Percentiles rank a stretch among this genome's conserved stretches.
Evolutionary conservation across 2,888 invertebrate species (phyloP).

Genomic region (Aphidius colemani): DNA sequence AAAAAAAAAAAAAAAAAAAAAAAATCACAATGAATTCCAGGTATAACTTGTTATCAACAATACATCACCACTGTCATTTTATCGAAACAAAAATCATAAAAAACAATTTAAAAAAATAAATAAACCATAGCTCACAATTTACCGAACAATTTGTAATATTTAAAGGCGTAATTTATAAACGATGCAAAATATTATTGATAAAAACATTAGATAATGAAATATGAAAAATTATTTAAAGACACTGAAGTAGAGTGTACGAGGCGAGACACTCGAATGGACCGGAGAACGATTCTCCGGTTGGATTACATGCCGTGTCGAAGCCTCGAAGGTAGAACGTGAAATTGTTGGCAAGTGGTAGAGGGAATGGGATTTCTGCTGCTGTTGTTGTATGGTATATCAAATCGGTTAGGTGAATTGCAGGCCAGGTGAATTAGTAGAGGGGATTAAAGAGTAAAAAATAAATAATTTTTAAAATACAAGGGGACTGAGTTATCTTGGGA

Average conservation of each 20-base stretch:
- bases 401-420: slow-evolving; percentile 2
- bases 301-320: slow-evolving; percentile 25
- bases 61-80: slow-evolving; percentile 1
- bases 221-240: slow-evolving; percentile 17
- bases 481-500: slow-evolving; percentile 23
- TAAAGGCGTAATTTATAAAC: neutral
- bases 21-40: neutral
- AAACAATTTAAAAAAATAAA: too few relatives aligned
- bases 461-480: slow-evolving; percentile 10
- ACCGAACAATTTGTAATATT: too few relatives aligned
- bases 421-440: slow-evolving; percentile 10
- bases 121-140: too few relatives aligned
- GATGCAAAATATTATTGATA: slow-evolving; percentile 5
- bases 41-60: slow-evolving; percentile 4
- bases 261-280: slow-evolving; percentile 41
- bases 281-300: slow-evolving; percentile 32
- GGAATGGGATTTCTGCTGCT: neutral
- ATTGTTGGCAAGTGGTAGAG: neutral
- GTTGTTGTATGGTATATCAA: too few relatives aligned
- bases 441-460: slow-evolving; percentile 8
- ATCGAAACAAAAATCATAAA: too few relatives aligned
- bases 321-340: neutral
- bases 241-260: slow-evolving; percentile 33
- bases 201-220: neutral
- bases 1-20: slow-evolving; percentile 4